Conservation (phyloP, 2,888 invertebrate genomes). For the Capitulum mitella region DNA sequence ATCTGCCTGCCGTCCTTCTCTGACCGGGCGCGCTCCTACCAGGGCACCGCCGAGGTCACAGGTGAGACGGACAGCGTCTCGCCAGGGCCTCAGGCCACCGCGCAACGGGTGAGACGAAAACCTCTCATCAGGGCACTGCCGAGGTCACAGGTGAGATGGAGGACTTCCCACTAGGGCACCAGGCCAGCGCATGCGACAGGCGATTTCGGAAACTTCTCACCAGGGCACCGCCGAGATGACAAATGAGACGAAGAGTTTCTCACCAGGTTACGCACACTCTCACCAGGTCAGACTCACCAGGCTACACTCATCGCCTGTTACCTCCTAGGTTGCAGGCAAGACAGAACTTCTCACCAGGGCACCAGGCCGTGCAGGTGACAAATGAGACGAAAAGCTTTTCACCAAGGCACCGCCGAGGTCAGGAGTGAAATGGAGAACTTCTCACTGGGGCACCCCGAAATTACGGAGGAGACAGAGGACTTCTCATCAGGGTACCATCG, state of each 20-base stretch:
- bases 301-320: too few species aligned
- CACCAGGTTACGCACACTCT: too few species aligned
- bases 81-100: not conserved
- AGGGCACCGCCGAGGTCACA: conserved; percentile 11
- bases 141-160: not conserved
- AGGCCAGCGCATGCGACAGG: too few species aligned
- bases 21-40: not conserved
- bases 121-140: not conserved
- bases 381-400: too few species aligned
- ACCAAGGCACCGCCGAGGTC: conserved; percentile 12
- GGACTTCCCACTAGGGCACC: too few species aligned
- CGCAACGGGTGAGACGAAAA: not conserved
- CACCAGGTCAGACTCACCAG: too few species aligned
- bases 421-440: not conserved
- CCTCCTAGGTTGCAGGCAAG: too few species aligned
- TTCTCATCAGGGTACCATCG: not conserved
- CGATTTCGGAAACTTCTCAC: too few species aligned
- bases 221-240: not conserved
- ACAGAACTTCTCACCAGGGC: too few species aligned
- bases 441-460: not conserved
- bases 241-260: not conserved
- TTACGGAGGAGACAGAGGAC: too few species aligned
- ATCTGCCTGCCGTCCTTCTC: conserved; percentile 21
- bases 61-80: not conserved
- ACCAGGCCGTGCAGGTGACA: too few species aligned